These are phyloP conservation scores for Dicyrtoma fusca DNA, from an alignment of 2,888 invertebrate species.

Conservation along the genomic window DNA sequence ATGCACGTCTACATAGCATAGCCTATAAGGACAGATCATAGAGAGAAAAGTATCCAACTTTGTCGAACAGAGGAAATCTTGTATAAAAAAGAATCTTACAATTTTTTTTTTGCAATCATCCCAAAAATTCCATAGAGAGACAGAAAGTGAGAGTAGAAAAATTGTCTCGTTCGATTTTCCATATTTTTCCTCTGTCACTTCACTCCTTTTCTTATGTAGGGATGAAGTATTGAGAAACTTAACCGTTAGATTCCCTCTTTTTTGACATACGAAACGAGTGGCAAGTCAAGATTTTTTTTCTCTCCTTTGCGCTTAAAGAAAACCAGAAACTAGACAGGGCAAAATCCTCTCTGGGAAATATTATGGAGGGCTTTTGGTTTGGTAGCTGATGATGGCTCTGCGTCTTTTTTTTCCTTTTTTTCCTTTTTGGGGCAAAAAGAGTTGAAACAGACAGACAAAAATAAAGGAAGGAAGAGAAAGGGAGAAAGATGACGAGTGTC, in stretches of 20 bases:
- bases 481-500: slow-evolving; percentile 13
- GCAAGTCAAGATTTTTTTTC: too few relatives aligned
- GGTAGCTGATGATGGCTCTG: too few relatives aligned
- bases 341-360: slow-evolving; percentile 18
- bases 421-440: too few relatives aligned
- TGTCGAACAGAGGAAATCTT: not conserved
- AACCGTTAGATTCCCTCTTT: too few relatives aligned
- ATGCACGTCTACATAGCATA: too few relatives aligned
- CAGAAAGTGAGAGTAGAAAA: slow-evolving; percentile 20
- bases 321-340: not conserved
- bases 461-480: too few relatives aligned
- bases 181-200: slow-evolving; percentile 43
- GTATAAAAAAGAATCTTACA: slow-evolving; percentile 30
- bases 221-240: not conserved
- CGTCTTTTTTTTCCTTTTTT: too few relatives aligned
- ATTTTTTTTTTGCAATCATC: slow-evolving; percentile 49
- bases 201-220: slow-evolving; percentile 7
- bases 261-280: too few relatives aligned
- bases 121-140: slow-evolving; percentile 45
- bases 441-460: not conserved
- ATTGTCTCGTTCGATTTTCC: slow-evolving; percentile 45
- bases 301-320: too few relatives aligned
- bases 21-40: too few relatives aligned
- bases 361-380: not conserved
- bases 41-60: too few relatives aligned